A percentile compares a stretch with the other conserved stretches of the same genome.
Conservation (phyloP, 2,113 vertebrate species). For the Hipposideros armiger region DNA sequence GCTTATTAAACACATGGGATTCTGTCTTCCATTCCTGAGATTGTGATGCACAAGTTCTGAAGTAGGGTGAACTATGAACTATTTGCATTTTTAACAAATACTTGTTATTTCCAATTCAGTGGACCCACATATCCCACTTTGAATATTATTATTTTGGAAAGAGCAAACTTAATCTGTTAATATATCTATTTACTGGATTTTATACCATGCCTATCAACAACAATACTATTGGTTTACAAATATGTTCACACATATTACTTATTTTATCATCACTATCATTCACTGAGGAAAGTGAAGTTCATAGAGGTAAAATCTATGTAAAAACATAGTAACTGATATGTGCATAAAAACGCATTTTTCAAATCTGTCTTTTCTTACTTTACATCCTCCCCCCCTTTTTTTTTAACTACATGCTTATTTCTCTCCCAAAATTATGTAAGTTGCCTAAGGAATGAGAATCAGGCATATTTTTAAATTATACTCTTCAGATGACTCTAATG, state of each 20-base stretch:
- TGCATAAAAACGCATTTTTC: background rate
- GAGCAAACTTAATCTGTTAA: background rate
- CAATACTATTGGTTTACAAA: background rate
- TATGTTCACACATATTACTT: background rate
- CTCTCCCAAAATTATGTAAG: background rate
- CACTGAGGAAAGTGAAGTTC: slow-evolving; percentile 40
- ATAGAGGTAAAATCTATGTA: background rate
- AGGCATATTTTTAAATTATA: background rate
- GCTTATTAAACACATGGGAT: background rate
- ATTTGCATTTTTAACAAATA: slow-evolving; percentile 24
- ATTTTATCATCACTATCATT: slow-evolving; percentile 13
- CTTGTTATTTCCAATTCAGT: background rate
- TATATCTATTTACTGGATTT: background rate
- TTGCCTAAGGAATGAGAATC: background rate
- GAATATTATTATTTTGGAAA: slow-evolving; percentile 7
- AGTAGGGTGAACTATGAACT: background rate
- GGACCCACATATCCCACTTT: background rate
- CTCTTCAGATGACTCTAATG: background rate
- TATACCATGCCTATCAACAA: background rate
- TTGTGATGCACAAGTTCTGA: background rate
- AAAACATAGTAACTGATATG: background rate
- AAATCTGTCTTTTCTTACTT: background rate
- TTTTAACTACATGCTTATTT: background rate
- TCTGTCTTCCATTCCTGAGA: background rate
- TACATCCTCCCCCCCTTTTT: background rate